Base-by-base conservation (phyloP, 2,797 vertebrate species). In the Sorex maritimensis region DNA sequence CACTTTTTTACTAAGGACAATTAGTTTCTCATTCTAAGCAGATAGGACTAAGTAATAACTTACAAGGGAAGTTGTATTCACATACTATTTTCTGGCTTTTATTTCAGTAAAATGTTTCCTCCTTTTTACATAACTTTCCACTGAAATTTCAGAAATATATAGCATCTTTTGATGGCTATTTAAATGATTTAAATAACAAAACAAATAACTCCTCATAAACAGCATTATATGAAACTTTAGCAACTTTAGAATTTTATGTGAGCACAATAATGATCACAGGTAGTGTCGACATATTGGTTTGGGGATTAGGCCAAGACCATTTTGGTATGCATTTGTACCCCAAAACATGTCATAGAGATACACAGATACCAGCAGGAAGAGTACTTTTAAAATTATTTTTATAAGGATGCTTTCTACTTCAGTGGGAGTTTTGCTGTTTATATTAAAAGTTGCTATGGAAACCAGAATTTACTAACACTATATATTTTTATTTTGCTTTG, bases 381-480 rank as follows among this genome's bases (percentile, higher is more conserved):
- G 12, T 30, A 21, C 41, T 44, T 71, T 74, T 41, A 61, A 83
- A 58, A 1, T 0, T 30, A 52, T 65, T 83, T 77, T 79, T 15
- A 38, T 9, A 7, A 91, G n/a, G 73, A 52, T 7, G 2, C 34
- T 58, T 93, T 21, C 44, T 67, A 30, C 79, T 71, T 85, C 26
- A 63, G 58, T 67, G 82, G 24, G 86, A 92, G 46, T 77, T 74
- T 90, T 82, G 75, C 88, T 52, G 10, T 17, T 69, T 46, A 17
- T 86, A 44, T 88, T 84, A 49, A 52, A 79, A 89, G 94, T 91
- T 92, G 30, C 92, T 65, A 52, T 84, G 28, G 89, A 82, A 89
- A 73, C 28, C 52, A 85, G 67, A 89, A 85, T 93, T 84, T 68
- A n/a, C 58, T 68, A n/a, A 6, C 10, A 26, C 11, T 72, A 0